phyloP scores from a whole-genome alignment of 2,888 invertebrate genomes.

The Microplitis manilae region DNA sequence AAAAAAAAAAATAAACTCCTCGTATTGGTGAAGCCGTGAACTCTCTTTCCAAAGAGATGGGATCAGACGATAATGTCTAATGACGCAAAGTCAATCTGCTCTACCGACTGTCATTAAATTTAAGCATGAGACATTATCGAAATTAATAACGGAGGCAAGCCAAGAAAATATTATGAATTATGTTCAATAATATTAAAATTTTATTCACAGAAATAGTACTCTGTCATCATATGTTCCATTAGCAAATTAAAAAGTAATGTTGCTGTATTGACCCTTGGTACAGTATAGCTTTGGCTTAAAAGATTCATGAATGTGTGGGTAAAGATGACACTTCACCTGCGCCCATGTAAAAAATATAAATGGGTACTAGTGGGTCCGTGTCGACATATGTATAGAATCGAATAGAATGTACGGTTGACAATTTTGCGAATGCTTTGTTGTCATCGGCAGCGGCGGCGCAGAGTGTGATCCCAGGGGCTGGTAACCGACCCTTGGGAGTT shows the following conservation, averaged over 20 bases:
- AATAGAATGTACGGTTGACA: conserved; percentile 59
- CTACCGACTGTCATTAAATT: conserved; percentile 57
- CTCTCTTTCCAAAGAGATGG: conserved; percentile 42
- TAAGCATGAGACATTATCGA: background rate
- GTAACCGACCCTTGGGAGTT: conserved; percentile 64
- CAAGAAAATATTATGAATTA: background rate
- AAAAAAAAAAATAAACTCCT: conserved; percentile 42
- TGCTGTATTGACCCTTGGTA: background rate
- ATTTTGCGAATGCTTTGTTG: conserved; percentile 53
- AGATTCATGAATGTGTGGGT: conserved; percentile 15
- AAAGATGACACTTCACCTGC: conserved; percentile 44
- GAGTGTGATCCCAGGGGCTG: conserved; percentile 40
- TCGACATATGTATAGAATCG: conserved; percentile 47
- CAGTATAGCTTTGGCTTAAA: background rate
- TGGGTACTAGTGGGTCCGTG: background rate
- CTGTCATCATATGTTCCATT: conserved; percentile 10
- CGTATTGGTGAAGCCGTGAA: conserved; percentile 54
- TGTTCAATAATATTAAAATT: background rate
- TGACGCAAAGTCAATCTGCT: conserved; percentile 57
- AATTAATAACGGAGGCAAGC: background rate
- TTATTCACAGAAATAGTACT: background rate
- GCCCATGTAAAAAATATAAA: conserved; percentile 49
- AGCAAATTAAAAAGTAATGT: conserved; percentile 20
- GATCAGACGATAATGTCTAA: conserved; percentile 46
- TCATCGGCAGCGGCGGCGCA: conserved; percentile 37